Evolutionary conservation across 1,140 invertebrate species (phyloP).

Genomic region (Diorhabda elongata): DNA sequence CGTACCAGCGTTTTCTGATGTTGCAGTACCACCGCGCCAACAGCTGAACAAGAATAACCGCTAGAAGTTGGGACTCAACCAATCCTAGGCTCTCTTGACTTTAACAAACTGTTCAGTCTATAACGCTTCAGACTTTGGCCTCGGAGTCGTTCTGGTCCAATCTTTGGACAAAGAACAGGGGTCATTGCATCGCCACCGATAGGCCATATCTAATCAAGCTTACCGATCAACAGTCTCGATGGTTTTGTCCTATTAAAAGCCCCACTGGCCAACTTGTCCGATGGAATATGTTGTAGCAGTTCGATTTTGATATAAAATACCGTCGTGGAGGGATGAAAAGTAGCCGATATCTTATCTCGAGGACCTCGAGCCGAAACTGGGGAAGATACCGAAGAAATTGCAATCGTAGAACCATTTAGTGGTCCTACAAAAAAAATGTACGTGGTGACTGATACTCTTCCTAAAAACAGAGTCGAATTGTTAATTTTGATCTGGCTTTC

Average conservation of each 20-base stretch:
- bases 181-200: conserved; percentile 37
- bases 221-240: conserved; percentile 50
- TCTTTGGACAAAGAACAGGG: conserved; percentile 26
- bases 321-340: not conserved
- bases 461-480: no score
- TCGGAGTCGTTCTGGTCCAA: conserved; percentile 26
- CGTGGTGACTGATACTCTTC: no score
- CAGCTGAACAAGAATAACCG: conserved; percentile 28
- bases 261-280: conserved; percentile 45
- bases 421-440: no score
- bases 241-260: conserved; percentile 47
- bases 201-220: conserved; percentile 45
- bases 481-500: no score
- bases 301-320: conserved; percentile 35
- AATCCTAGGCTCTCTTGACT: conserved; percentile 22
- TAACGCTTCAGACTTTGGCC: no score
- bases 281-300: conserved; percentile 48
- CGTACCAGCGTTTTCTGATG: conserved; percentile 11
- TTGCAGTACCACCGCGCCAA: conserved; percentile 23
- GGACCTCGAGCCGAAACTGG: no score
- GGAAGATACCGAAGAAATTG: no score
- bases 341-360: no score
- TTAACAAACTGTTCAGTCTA: not conserved
- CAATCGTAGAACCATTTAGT: no score
- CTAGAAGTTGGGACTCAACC: conserved; percentile 9